These are phyloP conservation scores for Rhopalosiphum maidis DNA, from an alignment of 1,140 invertebrate species.

Conservation along the genomic window DNA sequence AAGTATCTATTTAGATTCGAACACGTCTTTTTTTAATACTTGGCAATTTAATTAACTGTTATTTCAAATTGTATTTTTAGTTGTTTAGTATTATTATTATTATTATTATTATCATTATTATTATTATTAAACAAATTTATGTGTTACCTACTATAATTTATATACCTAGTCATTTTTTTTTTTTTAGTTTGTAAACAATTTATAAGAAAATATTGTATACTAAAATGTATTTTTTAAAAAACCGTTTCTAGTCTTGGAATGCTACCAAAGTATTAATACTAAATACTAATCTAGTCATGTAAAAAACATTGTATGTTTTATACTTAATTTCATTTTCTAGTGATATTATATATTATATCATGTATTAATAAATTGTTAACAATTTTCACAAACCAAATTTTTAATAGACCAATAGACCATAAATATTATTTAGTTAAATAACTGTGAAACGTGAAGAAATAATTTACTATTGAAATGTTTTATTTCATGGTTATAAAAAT, in stretches of 20 bases:
- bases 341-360: constrained; percentile 25
- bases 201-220: constrained; percentile 35
- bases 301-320: constrained; percentile 41
- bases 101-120: constrained; percentile 30
- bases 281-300: constrained; percentile 32
- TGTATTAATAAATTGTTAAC: constrained; percentile 31
- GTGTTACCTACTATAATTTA: constrained; percentile 38
- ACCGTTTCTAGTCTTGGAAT: constrained; percentile 45
- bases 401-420: constrained; percentile 11
- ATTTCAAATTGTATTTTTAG: constrained; percentile 27
- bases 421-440: neutral
- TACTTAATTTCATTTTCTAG: constrained; percentile 40
- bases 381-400: constrained; percentile 8
- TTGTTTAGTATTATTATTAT: constrained; percentile 36
- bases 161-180: constrained; percentile 23
- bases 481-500: neutral
- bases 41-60: constrained; percentile 44
- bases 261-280: constrained; percentile 46
- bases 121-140: constrained; percentile 26
- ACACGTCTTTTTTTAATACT: constrained; percentile 37
- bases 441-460: neutral
- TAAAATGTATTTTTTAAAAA: constrained; percentile 40
- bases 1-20: constrained; percentile 1
- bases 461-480: neutral
- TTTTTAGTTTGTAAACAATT: constrained; percentile 17